Evolutionary conservation across 2,888 invertebrate genomes (phyloP).

Genomic region (Enchytraeus crypticus): DNA sequence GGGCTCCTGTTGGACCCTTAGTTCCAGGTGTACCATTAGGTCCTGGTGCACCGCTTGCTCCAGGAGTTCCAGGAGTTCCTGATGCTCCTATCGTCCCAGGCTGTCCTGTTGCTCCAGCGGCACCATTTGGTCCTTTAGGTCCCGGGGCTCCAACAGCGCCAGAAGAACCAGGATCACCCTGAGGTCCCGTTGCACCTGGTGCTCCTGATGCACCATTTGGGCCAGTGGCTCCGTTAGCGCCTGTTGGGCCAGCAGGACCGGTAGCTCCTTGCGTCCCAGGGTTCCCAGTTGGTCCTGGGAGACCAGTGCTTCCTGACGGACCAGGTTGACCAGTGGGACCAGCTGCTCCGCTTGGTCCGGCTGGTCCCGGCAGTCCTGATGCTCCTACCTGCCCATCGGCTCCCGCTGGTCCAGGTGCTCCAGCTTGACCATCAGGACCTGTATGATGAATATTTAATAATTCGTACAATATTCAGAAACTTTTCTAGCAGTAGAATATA

Average conservation of each 20-base stretch:
- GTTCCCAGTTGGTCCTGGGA: conserved; percentile 5
- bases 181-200: conserved; percentile 21
- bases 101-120: conserved; percentile 36
- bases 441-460: neutral
- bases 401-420: conserved; percentile 19
- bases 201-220: conserved; percentile 9
- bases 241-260: conserved; percentile 26
- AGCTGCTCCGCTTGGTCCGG: conserved; percentile 13
- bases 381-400: conserved; percentile 11
- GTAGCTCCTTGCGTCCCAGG: conserved; percentile 15
- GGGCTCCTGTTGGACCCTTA: conserved; percentile 12
- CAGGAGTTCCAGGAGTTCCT: conserved; percentile 14
- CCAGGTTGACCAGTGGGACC: conserved; percentile 20
- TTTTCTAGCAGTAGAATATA: neutral
- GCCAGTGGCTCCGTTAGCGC: conserved; percentile 26
- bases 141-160: conserved; percentile 16
- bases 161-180: conserved; percentile 9
- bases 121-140: conserved; percentile 13
- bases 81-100: conserved; percentile 5
- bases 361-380: conserved; percentile 8
- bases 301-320: conserved; percentile 11
- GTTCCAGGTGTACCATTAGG: conserved; percentile 15
- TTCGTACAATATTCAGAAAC: no score
- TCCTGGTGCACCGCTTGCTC: conserved; percentile 16
- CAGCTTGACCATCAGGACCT: conserved; percentile 12